Base-by-base conservation (phyloP, 2,888 invertebrate species). In the Venusia cambrica region DNA sequence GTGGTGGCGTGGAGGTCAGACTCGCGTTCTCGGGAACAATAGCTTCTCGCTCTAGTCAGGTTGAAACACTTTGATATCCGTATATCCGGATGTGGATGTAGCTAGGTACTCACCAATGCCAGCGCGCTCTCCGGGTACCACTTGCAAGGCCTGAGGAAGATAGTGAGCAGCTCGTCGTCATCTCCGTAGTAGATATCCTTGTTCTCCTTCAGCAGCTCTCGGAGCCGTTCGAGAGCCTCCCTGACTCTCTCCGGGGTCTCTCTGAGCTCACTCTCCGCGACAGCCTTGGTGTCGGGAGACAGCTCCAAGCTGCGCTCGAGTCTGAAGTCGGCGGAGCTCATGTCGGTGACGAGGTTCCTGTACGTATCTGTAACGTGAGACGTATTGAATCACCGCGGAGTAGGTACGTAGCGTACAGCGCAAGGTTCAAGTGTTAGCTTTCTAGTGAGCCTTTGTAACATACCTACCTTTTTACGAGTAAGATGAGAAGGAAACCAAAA, bases 91-190 rank as follows among this genome's bases (percentile, higher is more conserved):
- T n/a, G n/a, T n/a, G n/a, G n/a, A n/a, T n/a, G n/a, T n/a, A n/a
- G n/a, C n/a, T n/a, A 13, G 24, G 2, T n/a, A 85, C 91, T 91
- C 68, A 94, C 94, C 87, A 95, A 79, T 61, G 91, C 92, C 35
- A 92, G 79, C 0, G 95, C 95, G 74, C 94, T 94, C 56, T 94
- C 89, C 0, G 95, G 92, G 55, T 95, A 95, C 83, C 90, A 96
- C 71, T 96, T 95, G 77, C 93, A 93, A 11, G 94, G 94, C 38
- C 96, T 89, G 36, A 96, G 80, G 64, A 94, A 94, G 44, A 94
- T 92, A n/a, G 91, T 84, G 4, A 96, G 88, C 20, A 93, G 90
- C 14, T 93, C 93, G 51, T 95, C 95, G 51, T 93, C 93, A 19
- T 94, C 93, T 38, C 89, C 89, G 59, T 80, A 94, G 62, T 89